Evolutionary conservation across 2,797 vertebrate genomes (phyloP).

Genomic region (Neopelma chrysocephalum): DNA sequence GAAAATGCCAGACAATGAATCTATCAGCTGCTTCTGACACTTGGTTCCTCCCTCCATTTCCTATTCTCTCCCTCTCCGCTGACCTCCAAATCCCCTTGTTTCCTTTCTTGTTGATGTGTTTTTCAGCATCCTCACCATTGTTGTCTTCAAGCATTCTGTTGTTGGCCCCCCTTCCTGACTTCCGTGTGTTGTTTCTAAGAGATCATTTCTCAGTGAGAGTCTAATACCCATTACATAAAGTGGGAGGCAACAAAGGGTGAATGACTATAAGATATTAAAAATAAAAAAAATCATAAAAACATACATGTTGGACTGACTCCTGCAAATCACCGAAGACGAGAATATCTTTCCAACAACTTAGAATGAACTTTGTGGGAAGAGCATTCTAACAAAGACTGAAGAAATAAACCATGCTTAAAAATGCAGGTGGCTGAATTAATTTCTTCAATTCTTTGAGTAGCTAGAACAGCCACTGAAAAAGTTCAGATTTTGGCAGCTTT

Average conservation of each 20-base stretch:
- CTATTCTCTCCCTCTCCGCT: not conserved
- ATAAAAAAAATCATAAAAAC: not conserved
- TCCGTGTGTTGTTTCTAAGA: constrained; percentile 4
- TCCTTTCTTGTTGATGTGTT: constrained; percentile 32
- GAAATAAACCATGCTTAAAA: not conserved
- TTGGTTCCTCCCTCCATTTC: constrained; percentile 29
- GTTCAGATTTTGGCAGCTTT: not conserved
- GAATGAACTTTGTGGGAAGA: constrained; percentile 18
- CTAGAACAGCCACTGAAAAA: not conserved
- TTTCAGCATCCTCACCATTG: constrained; percentile 6
- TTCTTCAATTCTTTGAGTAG: not conserved
- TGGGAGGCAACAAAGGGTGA: not conserved
- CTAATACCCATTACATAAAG: not conserved
- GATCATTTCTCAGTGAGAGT: not conserved
- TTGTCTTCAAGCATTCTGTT: not conserved
- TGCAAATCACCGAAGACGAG: not conserved
- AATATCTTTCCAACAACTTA: not conserved
- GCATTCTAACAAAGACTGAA: not conserved
- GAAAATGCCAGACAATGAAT: constrained; percentile 3
- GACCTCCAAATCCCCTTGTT: constrained; percentile 32
- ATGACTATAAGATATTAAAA: not conserved
- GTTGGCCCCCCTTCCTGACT: not conserved
- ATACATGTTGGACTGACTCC: not conserved
- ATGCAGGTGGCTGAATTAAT: not conserved
- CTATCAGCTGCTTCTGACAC: constrained; percentile 26